These are phyloP conservation scores for Autographa pulchrina DNA, from an alignment of 2,888 invertebrate species.

Conservation along the genomic window DNA sequence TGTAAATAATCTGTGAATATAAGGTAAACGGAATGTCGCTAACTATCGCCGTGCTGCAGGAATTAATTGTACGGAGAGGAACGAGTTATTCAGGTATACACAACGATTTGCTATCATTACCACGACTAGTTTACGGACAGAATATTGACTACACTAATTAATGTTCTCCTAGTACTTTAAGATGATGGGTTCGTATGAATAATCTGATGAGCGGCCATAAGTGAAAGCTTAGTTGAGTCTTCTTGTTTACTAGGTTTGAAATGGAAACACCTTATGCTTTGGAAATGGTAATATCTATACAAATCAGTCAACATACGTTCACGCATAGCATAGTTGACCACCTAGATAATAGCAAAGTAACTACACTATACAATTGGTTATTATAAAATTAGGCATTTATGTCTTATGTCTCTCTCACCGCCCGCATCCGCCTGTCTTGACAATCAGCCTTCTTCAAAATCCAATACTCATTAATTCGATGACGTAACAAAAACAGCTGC, in stretches of 20 bases:
- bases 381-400: no score
- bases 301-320: no score
- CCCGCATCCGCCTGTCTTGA: no score
- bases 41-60: conserved; percentile 6
- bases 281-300: no score
- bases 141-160: conserved; percentile 4
- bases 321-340: no score
- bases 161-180: neutral
- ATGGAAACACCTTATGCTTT: neutral
- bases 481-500: conserved; percentile 22
- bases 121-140: neutral
- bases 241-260: neutral
- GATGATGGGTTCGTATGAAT: neutral
- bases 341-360: no score
- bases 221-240: neutral
- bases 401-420: no score
- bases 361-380: no score
- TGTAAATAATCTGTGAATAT: conserved; percentile 27
- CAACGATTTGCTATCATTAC: neutral
- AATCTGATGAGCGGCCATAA: neutral
- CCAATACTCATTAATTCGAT: conserved; percentile 13
- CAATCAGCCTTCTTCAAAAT: conserved; percentile 3
- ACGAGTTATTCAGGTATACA: conserved; percentile 5
- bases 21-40: conserved; percentile 24
- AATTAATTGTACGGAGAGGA: conserved; percentile 16